Conservation (phyloP, 2,888 invertebrate species). For the Mesochorus sp. region DNA sequence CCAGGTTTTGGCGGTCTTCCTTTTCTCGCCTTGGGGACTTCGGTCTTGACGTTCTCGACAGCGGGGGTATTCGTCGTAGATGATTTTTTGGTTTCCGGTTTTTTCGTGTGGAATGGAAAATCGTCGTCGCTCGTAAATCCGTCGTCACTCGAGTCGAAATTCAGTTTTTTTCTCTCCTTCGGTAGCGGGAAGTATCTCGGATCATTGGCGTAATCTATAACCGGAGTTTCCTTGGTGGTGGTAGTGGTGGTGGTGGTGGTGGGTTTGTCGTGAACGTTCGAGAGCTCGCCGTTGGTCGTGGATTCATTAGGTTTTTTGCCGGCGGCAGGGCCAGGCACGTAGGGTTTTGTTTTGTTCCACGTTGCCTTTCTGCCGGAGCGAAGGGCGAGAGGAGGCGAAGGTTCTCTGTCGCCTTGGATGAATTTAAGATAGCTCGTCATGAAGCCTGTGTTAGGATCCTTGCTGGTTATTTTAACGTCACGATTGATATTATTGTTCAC, state of each 20-base stretch:
- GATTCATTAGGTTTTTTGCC: slow-evolving; percentile 66
- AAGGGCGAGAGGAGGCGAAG: slow-evolving; percentile 89
- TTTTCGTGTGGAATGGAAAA: slow-evolving; percentile 77
- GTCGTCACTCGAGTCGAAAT: slow-evolving; percentile 87
- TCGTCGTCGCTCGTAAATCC: slow-evolving; percentile 85
- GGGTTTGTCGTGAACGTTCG: slow-evolving; percentile 66
- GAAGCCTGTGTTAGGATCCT: slow-evolving; percentile 87
- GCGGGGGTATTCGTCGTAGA: neutral
- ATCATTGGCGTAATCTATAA: slow-evolving; percentile 85
- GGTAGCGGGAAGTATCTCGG: slow-evolving; percentile 89
- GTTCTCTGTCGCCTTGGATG: slow-evolving; percentile 91
- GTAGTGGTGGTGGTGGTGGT: slow-evolving; percentile 78
- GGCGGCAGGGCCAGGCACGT: slow-evolving; percentile 70
- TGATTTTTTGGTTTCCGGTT: slow-evolving; percentile 72
- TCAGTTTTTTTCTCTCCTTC: slow-evolving; percentile 87
- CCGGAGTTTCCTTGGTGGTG: slow-evolving; percentile 81
- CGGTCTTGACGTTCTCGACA: slow-evolving; percentile 42
- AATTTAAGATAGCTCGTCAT: slow-evolving; percentile 95
- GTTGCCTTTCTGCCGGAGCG: slow-evolving; percentile 87
- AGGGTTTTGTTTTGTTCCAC: slow-evolving; percentile 84
- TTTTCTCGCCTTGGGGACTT: slow-evolving; percentile 74
- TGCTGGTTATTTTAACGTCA: slow-evolving; percentile 85
- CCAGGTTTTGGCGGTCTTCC: slow-evolving; percentile 82
- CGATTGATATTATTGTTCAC: slow-evolving; percentile 84
- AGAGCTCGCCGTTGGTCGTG: slow-evolving; percentile 67